A percentile compares a stretch with the other conserved stretches of the same genome.
Conservation (phyloP, 2,888 invertebrate species). For the Emesis castigata region DNA sequence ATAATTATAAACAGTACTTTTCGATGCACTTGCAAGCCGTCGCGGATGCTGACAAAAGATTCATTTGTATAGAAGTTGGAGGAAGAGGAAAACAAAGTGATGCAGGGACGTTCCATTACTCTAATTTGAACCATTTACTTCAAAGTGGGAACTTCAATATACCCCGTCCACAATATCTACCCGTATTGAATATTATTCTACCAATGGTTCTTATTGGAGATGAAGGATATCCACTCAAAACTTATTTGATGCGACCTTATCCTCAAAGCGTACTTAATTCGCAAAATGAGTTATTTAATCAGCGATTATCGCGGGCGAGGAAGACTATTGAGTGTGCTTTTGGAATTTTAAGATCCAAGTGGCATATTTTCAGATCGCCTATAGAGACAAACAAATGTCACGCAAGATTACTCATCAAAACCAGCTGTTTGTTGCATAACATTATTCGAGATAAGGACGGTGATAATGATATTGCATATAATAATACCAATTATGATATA, state of each 20-base stretch:
- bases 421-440: conserved; percentile 42
- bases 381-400: conserved; percentile 62
- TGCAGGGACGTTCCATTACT: conserved; percentile 61
- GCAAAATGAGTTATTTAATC: conserved; percentile 50
- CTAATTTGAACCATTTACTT: conserved; percentile 53
- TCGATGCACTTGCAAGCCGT: conserved; percentile 57
- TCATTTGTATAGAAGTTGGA: conserved; percentile 49
- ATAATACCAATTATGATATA: conserved; percentile 37
- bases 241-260: conserved; percentile 62
- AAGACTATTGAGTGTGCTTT: conserved; percentile 50
- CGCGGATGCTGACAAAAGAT: conserved; percentile 56
- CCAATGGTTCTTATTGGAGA: conserved; percentile 49
- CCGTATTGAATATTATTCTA: conserved; percentile 42
- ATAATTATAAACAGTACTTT: conserved; percentile 52
- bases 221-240: conserved; percentile 58
- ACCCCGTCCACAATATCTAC: conserved; percentile 35
- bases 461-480: conserved; percentile 44
- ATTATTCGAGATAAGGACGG: conserved; percentile 53
- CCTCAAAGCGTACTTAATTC: conserved; percentile 40
- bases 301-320: conserved; percentile 27
- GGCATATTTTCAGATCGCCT: conserved; percentile 44
- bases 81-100: conserved; percentile 61
- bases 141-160: conserved; percentile 31
- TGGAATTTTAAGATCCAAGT: conserved; percentile 45
- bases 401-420: conserved; percentile 41